Evolutionary conservation across 2,888 invertebrate species (phyloP).

Genomic region (Thecocarcelia acutangulata): DNA sequence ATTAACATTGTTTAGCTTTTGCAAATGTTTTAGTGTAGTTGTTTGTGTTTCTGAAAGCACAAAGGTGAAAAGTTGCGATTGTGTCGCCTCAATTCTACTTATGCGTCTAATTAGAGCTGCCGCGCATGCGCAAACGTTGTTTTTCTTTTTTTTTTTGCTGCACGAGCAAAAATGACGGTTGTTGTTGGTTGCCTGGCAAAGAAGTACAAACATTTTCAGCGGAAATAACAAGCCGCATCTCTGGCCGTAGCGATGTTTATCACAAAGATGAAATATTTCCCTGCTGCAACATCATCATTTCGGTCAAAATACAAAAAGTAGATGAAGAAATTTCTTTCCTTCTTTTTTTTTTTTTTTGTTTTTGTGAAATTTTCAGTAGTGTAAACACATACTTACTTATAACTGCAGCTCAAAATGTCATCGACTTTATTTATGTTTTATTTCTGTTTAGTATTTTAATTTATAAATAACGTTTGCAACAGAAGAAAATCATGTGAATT

Average conservation of each 20-base stretch:
- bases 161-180: constrained; percentile 6
- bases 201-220: constrained; percentile 71
- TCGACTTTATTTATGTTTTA: constrained; percentile 63
- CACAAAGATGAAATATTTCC: constrained; percentile 79
- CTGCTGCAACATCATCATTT: constrained; percentile 73
- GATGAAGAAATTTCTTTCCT: neutral
- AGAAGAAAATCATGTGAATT: constrained; percentile 12
- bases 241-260: constrained; percentile 73
- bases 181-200: constrained; percentile 6
- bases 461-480: constrained; percentile 42
- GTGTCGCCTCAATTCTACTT: constrained; percentile 79
- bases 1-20: constrained; percentile 1
- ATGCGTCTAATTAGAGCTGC: constrained; percentile 80
- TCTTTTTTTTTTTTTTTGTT: neutral
- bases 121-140: constrained; percentile 76
- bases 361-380: constrained; percentile 59
- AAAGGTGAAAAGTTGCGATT: constrained; percentile 76
- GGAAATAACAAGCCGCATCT: constrained; percentile 74
- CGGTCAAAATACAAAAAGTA: constrained; percentile 32
- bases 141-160: neutral
- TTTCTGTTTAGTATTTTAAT: constrained; percentile 55
- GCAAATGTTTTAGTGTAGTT: neutral
- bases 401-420: constrained; percentile 64
- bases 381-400: constrained; percentile 28
- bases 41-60: constrained; percentile 47